phyloP scores from a whole-genome alignment of 2,113 vertebrate species.

The Pachycephala philippinensis region DNA sequence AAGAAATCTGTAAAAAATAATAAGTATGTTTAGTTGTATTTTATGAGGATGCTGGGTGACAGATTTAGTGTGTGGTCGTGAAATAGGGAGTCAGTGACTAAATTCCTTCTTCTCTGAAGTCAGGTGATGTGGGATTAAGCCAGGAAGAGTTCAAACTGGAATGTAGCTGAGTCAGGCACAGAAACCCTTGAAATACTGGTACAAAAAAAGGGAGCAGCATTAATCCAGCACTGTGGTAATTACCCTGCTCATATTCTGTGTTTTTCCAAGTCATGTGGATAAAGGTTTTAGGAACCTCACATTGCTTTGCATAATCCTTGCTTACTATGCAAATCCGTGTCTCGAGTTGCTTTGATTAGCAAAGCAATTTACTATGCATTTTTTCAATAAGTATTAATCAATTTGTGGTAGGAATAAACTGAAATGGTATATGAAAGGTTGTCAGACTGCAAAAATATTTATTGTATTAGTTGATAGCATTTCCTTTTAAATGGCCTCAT shows the following conservation, averaged over 20 bases:
- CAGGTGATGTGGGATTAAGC: constrained; percentile 28
- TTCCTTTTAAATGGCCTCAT: neutral
- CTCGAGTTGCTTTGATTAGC: constrained; percentile 42
- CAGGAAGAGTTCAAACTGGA: neutral
- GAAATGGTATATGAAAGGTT: neutral
- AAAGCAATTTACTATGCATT: constrained; percentile 15
- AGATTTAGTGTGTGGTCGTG: neutral
- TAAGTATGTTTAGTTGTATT: neutral
- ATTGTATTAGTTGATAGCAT: neutral
- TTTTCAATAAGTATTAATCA: constrained; percentile 32
- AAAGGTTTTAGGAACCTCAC: constrained; percentile 36
- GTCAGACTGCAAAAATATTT: neutral
- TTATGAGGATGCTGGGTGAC: neutral
- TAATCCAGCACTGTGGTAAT: constrained; percentile 56
- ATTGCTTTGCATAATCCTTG: constrained; percentile 48
- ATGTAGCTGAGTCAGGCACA: constrained; percentile 40
- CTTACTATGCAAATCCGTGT: neutral
- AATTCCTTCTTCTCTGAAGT: neutral
- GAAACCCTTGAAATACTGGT: constrained; percentile 30
- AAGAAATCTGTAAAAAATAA: neutral
- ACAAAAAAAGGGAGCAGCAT: constrained; percentile 8
- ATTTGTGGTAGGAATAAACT: constrained; percentile 3
- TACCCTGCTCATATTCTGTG: constrained; percentile 50
- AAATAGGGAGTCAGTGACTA: neutral
- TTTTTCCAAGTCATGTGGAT: constrained; percentile 17